Evolutionary conservation across 92 coral and sea anemone species (phyloP).

Genomic region (Ricordea florida): DNA sequence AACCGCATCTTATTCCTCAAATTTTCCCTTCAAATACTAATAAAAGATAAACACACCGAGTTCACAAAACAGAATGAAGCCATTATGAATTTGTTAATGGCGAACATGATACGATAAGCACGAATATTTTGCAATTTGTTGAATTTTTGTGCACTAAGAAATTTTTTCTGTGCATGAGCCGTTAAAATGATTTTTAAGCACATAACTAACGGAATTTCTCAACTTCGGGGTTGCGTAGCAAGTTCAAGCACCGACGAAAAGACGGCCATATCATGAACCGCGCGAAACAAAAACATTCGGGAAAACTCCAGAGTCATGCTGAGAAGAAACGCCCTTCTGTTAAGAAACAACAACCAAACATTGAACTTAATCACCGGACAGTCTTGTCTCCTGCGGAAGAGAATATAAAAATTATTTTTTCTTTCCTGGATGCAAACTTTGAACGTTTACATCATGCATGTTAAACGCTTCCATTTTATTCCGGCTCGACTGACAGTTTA

Average conservation of each 20-base stretch:
- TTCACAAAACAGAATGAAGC: too few relatives aligned
- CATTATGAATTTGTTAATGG: too few relatives aligned
- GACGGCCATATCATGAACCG: neutral
- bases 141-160: too few relatives aligned
- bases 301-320: constrained; percentile 9
- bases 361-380: constrained; percentile 7
- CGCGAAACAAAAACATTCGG: constrained; percentile 18
- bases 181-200: too few relatives aligned
- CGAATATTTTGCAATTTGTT: too few relatives aligned
- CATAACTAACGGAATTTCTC: too few relatives aligned
- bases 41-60: too few relatives aligned
- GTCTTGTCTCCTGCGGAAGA: constrained; percentile 2
- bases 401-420: constrained; percentile 14
- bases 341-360: constrained; percentile 7
- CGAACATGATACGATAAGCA: too few relatives aligned
- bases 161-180: too few relatives aligned
- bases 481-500: constrained; percentile 8
- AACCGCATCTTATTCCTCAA: too few relatives aligned
- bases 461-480: constrained; percentile 29
- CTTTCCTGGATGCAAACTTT: constrained; percentile 2
- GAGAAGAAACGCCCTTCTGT: constrained; percentile 32
- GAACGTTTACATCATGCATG: too few relatives aligned
- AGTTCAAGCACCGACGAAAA: constrained; percentile 23
- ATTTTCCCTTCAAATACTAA: too few relatives aligned
- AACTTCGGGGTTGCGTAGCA: neutral